phyloP scores from a whole-genome alignment of 2,797 vertebrate genomes.

The Danio aesculapii region DNA sequence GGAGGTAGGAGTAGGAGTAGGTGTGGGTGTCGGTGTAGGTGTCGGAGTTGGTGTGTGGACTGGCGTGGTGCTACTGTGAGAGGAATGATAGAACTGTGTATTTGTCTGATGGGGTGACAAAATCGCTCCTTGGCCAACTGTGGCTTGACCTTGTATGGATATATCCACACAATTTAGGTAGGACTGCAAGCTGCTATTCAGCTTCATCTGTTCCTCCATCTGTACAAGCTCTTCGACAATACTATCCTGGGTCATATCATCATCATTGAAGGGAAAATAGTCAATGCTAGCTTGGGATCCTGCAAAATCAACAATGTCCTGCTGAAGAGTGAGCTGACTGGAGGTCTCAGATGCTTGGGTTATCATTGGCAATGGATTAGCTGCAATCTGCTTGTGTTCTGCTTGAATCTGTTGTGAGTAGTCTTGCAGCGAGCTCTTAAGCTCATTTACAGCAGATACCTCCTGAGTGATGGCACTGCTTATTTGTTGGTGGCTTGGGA shows the following conservation, averaged over 20 bases:
- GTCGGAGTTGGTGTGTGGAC: conserved; percentile 83
- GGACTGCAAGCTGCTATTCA: conserved; percentile 84
- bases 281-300: conserved; percentile 86
- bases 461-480: conserved; percentile 82
- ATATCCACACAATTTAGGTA: conserved; percentile 82
- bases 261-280: conserved; percentile 91
- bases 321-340: conserved; percentile 87
- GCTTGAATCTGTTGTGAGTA: conserved; percentile 79
- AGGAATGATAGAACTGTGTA: conserved; percentile 83
- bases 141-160: conserved; percentile 82
- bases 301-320: conserved; percentile 92
- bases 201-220: conserved; percentile 99
- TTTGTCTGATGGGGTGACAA: conserved; percentile 80
- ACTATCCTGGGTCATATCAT: conserved; percentile 98
- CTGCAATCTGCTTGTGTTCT: conserved; percentile 77
- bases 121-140: conserved; percentile 73
- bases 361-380: conserved; percentile 79
- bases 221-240: conserved; percentile 98
- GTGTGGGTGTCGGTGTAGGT: conserved; percentile 86
- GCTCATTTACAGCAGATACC: conserved; percentile 83
- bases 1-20: conserved; percentile 87
- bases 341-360: conserved; percentile 83
- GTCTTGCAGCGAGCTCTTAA: conserved; percentile 87
- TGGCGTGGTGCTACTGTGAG: conserved; percentile 86
- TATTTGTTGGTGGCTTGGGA: conserved; percentile 84